phyloP scores from a whole-genome alignment of 2,797 vertebrate species.

The Peromyscus nudipes region DNA sequence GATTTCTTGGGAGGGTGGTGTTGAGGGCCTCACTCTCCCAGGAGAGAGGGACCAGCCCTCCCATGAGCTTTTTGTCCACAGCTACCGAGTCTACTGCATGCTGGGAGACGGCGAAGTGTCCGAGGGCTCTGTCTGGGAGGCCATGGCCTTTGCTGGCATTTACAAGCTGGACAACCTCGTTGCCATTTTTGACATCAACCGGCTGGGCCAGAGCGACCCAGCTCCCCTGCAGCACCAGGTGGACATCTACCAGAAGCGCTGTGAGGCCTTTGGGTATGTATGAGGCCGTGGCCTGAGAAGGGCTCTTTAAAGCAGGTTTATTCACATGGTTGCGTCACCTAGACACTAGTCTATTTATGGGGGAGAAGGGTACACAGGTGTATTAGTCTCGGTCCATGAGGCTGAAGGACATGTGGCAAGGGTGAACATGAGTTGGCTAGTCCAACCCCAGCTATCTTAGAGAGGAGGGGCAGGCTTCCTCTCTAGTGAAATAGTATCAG shows the following conservation, averaged over 20 bases:
- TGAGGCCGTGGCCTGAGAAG: accelerated
- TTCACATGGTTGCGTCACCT: too few species aligned
- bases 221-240: slow-evolving; percentile 96
- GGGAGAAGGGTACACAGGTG: too few species aligned
- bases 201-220: slow-evolving; percentile 96
- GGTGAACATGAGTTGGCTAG: neutral
- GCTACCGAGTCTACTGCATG: slow-evolving; percentile 96
- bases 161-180: slow-evolving; percentile 97
- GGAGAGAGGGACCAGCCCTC: neutral
- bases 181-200: slow-evolving; percentile 97
- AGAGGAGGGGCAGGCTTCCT: neutral
- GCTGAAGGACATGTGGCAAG: neutral
- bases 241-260: slow-evolving; percentile 96
- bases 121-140: slow-evolving; percentile 98
- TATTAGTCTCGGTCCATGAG: neutral
- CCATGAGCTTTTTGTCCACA: slow-evolving; percentile 77
- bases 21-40: neutral
- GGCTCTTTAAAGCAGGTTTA: neutral
- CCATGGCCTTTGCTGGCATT: slow-evolving; percentile 97
- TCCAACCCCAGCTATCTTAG: neutral
- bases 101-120: slow-evolving; percentile 97
- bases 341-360: neutral
- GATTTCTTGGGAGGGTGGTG: neutral
- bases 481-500: neutral
- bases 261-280: slow-evolving; percentile 96